Percentiles rank a stretch among this genome's conserved stretches.
phyloP scores from a whole-genome alignment of 2,113 vertebrate genomes.

The Muscicapa adusta region DNA sequence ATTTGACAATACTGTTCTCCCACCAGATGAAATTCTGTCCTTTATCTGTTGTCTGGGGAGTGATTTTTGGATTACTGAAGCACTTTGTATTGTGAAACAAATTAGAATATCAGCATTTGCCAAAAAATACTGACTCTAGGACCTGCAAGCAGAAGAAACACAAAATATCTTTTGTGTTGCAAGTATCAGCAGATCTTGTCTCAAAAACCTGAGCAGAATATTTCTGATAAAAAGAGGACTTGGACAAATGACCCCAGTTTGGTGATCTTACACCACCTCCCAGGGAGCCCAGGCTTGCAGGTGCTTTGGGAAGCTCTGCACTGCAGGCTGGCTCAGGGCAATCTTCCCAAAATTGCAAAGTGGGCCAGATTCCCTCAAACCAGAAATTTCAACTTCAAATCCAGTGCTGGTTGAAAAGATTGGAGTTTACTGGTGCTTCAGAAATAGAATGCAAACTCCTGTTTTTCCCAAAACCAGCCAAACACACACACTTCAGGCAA shows the following conservation, averaged over 20 bases:
- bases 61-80: background rate
- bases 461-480: background rate
- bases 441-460: background rate
- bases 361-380: background rate
- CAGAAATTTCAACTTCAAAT: background rate
- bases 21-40: background rate
- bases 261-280: background rate
- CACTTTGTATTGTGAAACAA: background rate
- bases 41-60: background rate
- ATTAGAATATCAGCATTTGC: background rate
- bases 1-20: background rate
- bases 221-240: background rate
- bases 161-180: background rate
- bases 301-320: background rate
- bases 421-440: background rate
- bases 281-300: background rate
- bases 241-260: background rate
- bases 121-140: background rate
- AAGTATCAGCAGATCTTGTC: background rate
- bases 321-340: background rate
- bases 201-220: background rate
- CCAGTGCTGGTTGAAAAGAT: background rate
- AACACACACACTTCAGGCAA: background rate
- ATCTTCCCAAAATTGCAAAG: background rate
- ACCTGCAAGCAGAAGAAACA: background rate